Evolutionary conservation across 2,113 vertebrate genomes (phyloP), one percentile per base, ranked within the genome.

Genomic region (Saccopteryx bilineata): DNA sequence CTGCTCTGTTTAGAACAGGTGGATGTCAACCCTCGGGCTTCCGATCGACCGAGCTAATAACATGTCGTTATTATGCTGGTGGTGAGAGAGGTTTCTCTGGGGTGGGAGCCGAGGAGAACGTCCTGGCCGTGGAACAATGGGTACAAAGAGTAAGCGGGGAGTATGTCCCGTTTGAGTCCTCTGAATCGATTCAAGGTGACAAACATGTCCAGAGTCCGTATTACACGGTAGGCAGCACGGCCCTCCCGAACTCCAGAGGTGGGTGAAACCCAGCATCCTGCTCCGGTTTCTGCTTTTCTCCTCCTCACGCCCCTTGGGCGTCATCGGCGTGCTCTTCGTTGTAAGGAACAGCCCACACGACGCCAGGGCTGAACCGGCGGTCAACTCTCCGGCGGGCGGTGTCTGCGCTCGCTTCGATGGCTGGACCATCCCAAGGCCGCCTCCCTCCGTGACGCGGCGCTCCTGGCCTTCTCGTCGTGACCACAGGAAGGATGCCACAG

Each of bases 1-100:
- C 69, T 71, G 69, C 87, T 96, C 74, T 79, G 18, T 94, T 92
- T 85, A 85, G 72, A 97, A 89, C 86, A 96, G 93, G 79, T 54
- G 93, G 96, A 75, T 31, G 60, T 18, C 91, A 91, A 79, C 80
- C 65, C 54, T 1, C 63, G 58, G 23, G 54, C 56, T 83, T 93
- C 72, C 54, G 94, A 95, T 24, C 2, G 1, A 39, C 39, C 39
- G 39, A 39, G 39, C 39, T 87, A 95, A 94, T 89, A 91, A 86
- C 83, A 83, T 54, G 61, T 18, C 90, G 94, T 91, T 83, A 84
- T 91, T 82, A 95, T 94, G 85, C 69, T 5, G 24, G 17, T 39
- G 56, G 58, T 74, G 78, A 91, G 24, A 85, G 2, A 6, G 60
- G 68, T 39, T 78, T 93, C 84, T 81, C 72, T 33, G 68, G 72